These are phyloP conservation scores for Chymomyza procnemis DNA, from an alignment of 2,888 invertebrate genomes.

Conservation along the genomic window DNA sequence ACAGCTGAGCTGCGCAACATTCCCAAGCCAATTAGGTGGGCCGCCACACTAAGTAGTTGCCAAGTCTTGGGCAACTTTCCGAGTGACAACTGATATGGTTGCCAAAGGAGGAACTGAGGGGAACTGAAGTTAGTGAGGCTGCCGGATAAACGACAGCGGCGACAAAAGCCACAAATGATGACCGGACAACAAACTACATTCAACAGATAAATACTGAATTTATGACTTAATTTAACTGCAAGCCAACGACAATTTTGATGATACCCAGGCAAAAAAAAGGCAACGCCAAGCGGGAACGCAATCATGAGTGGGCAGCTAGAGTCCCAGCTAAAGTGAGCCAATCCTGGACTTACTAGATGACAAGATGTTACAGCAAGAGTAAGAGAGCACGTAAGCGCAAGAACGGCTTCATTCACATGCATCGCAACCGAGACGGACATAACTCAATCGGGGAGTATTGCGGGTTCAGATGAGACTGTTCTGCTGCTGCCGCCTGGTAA, in stretches of 20 bases:
- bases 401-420: slow-evolving; percentile 65
- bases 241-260: slow-evolving; percentile 73
- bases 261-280: slow-evolving; percentile 39
- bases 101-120: slow-evolving; percentile 54
- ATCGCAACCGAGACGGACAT: slow-evolving; percentile 48
- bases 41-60: slow-evolving; percentile 37
- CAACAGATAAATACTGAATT: slow-evolving; percentile 78
- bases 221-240: slow-evolving; percentile 78
- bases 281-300: neutral
- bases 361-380: neutral
- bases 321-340: slow-evolving; percentile 51
- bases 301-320: slow-evolving; percentile 61
- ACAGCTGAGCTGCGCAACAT: neutral
- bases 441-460: slow-evolving; percentile 44
- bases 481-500: neutral
- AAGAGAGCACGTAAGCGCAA: neutral
- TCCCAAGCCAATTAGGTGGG: neutral
- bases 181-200: slow-evolving; percentile 76
- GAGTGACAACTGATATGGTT: slow-evolving; percentile 20
- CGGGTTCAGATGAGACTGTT: neutral
- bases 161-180: slow-evolving; percentile 71
- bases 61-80: slow-evolving; percentile 57
- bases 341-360: slow-evolving; percentile 57
- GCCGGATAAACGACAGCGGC: slow-evolving; percentile 54
- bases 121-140: slow-evolving; percentile 12